Conservation (phyloP, 2,113 vertebrate species). For the Pelodiscus sinensis region DNA sequence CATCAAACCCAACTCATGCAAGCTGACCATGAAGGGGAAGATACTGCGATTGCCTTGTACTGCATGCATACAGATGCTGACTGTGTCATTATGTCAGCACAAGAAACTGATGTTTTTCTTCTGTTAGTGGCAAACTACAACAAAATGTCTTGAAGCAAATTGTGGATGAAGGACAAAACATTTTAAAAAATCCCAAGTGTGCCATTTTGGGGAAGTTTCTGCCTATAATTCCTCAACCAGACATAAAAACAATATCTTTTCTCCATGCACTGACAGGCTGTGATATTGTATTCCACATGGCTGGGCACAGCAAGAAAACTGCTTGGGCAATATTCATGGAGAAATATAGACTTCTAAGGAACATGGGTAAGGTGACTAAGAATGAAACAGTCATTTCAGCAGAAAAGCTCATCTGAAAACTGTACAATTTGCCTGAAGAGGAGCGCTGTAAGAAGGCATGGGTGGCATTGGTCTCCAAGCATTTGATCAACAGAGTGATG, state of each 20-base stretch:
- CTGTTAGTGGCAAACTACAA: neutral
- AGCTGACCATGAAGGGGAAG: neutral
- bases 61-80: neutral
- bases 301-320: neutral
- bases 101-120: neutral
- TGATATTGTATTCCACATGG: neutral
- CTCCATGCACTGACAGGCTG: neutral
- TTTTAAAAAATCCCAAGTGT: neutral
- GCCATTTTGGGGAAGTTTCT: neutral
- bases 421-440: neutral
- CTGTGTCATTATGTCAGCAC: neutral
- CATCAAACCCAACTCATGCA: neutral
- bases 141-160: neutral
- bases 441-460: neutral
- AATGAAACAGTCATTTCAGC: neutral
- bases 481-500: neutral
- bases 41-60: neutral
- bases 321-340: neutral
- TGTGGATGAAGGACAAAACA: neutral
- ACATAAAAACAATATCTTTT: neutral
- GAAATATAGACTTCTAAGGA: neutral
- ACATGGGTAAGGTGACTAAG: neutral
- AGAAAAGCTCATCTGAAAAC: neutral
- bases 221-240: neutral
- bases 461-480: neutral